These are phyloP conservation scores for Malthinus seriepunctatus DNA, from an alignment of 2,888 invertebrate genomes.

Conservation along the genomic window DNA sequence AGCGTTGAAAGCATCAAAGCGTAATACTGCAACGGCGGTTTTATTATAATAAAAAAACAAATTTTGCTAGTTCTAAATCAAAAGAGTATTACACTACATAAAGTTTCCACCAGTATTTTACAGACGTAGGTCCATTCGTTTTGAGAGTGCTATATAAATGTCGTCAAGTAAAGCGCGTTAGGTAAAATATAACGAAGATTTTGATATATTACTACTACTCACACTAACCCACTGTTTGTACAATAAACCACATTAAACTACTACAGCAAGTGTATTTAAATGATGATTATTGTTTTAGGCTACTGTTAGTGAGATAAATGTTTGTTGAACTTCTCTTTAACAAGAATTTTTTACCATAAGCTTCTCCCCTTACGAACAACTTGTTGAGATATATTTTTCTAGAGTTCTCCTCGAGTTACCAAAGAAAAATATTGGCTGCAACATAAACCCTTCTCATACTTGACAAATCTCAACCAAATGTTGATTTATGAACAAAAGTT, in stretches of 20 bases:
- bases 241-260: slow-evolving; percentile 16
- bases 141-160: slow-evolving; percentile 27
- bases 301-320: slow-evolving; percentile 14
- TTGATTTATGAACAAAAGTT: too few species aligned
- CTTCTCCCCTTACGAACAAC: too few species aligned
- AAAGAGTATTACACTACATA: slow-evolving; percentile 25
- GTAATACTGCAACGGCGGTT: slow-evolving; percentile 5
- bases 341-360: too few species aligned
- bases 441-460: too few species aligned
- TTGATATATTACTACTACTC: slow-evolving; percentile 22
- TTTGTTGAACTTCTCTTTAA: too few species aligned
- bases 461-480: too few species aligned
- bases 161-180: slow-evolving; percentile 27
- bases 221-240: slow-evolving; percentile 24
- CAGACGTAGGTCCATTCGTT: slow-evolving; percentile 22
- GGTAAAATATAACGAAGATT: slow-evolving; percentile 26
- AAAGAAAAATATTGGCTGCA: too few species aligned
- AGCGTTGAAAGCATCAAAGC: not conserved
- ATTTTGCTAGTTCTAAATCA: slow-evolving; percentile 21
- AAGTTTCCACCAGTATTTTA: slow-evolving; percentile 26
- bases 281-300: slow-evolving; percentile 12
- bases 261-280: slow-evolving; percentile 8
- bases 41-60: slow-evolving; percentile 10
- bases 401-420: too few species aligned
- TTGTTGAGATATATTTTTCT: too few species aligned